Base-by-base conservation (phyloP, 2,888 invertebrate species). In the Schizotus pectinicornis region DNA sequence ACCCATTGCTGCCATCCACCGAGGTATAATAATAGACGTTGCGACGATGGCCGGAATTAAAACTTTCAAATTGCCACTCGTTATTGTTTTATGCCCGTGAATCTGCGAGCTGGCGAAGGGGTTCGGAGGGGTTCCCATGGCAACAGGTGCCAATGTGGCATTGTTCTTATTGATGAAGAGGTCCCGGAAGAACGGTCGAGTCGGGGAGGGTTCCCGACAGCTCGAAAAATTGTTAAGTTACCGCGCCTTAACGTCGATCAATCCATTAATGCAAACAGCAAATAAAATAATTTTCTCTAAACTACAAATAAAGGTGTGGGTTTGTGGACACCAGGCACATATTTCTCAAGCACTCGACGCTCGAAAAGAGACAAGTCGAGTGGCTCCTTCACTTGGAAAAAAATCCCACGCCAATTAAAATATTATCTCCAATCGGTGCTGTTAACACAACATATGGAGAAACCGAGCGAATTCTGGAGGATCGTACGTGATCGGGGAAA, bases 351-450 rank as follows among this genome's bases (percentile, higher is more conserved):
- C 59, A 54, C 54, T 59, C 36, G 32, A 54, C 54, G 41, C 11
- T 47, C 32, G 39, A 39, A 48, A 51, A 22, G 45, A 49, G 54
- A 59, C 54, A 59, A 49, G 47, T 54, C 58, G 30, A 54, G 50
- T 54, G 54, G 49, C 54, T 59, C 33, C 54, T 54, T 59, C 33
- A 54, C 49, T 50, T 59, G 33, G 12, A 5, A 48, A 65, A 61
- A 64, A 63, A 47, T 66, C 66, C 60, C 66, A 66, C 66, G 62
- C 54, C 59, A 66, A 66, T 66, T 64, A 60, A 60, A 63, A 56
- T 46, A 35, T 38, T 63, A 64, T 66, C 62, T 64, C 32, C 54
- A 52, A 61, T 65, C 63, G 48, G 38, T 39, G 59, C 53, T 63
- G 62, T 63, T 58, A 59, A 57, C 56, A 55, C 11, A 36, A 35